phyloP scores from a whole-genome alignment of 1,140 invertebrate species.

The Leptinotarsa texana region DNA sequence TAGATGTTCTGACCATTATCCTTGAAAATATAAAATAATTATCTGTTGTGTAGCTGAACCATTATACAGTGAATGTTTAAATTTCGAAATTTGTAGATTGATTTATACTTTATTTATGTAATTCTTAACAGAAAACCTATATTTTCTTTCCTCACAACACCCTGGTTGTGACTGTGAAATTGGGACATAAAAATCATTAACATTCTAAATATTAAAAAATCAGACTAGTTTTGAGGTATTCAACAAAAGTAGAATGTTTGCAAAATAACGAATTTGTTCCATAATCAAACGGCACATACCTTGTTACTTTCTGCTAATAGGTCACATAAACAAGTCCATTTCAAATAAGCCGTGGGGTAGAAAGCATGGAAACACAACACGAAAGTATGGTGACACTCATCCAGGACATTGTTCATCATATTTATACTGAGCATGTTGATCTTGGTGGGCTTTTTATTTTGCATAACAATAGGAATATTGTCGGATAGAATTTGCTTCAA shows the following conservation, averaged over 20 bases:
- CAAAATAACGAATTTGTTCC: too few species aligned
- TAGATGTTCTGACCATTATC: constrained; percentile 19
- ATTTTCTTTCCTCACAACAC: too few species aligned
- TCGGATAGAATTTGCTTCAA: constrained; percentile 85
- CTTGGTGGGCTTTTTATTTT: constrained; percentile 45
- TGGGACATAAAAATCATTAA: too few species aligned
- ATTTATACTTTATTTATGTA: too few species aligned
- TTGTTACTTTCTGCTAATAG: constrained; percentile 78
- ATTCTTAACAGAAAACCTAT: too few species aligned
- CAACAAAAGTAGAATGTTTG: constrained; percentile 8
- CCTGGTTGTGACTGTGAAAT: too few species aligned
- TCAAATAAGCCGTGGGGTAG: constrained; percentile 89
- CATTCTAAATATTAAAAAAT: too few species aligned
- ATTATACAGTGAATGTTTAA: too few species aligned
- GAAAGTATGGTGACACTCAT: constrained; percentile 90
- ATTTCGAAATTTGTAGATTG: too few species aligned
- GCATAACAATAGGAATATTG: constrained; percentile 58
- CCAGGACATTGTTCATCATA: constrained; percentile 73
- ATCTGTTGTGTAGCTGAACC: too few species aligned
- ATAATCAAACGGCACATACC: constrained; percentile 57
- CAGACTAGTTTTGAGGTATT: too few species aligned
- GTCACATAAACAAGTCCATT: constrained; percentile 91
- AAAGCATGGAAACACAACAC: constrained; percentile 93
- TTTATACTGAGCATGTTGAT: constrained; percentile 47
- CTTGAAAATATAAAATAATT: background rate